A percentile compares a stretch with the other conserved stretches of the same genome.
Conservation (phyloP, 1,140 invertebrate genomes). For the Drosophila lowei region DNA sequence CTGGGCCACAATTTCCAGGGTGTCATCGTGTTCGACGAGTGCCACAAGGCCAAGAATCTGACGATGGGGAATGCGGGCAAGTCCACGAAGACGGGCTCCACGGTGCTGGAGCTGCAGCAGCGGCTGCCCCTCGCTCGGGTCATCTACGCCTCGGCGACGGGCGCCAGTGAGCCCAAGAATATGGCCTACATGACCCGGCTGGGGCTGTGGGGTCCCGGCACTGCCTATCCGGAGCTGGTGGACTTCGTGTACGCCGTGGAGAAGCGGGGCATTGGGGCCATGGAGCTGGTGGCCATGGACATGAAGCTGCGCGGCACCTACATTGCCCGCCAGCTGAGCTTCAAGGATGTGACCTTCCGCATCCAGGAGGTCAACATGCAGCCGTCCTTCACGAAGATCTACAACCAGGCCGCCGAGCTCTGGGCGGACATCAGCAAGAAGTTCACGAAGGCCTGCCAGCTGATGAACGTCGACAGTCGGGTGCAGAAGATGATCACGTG, state of each 20-base stretch:
- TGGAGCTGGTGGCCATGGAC: conserved; percentile 99
- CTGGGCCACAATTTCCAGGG: conserved; percentile 98
- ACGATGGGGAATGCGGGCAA: conserved; percentile 97
- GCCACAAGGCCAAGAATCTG: conserved; percentile 99
- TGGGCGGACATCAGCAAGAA: conserved; percentile 97
- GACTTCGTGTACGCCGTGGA: conserved; percentile 99
- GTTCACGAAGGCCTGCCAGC: conserved; percentile 96
- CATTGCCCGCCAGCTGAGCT: conserved; percentile 98
- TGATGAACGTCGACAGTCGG: conserved; percentile 95
- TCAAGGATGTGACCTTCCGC: conserved; percentile 96
- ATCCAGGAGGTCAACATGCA: conserved; percentile 97
- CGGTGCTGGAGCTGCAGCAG: conserved; percentile 97
- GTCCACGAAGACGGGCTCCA: conserved; percentile 93
- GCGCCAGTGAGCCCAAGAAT: conserved; percentile 98
- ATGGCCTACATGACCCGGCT: conserved; percentile 99
- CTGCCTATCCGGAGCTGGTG: conserved; percentile 95
- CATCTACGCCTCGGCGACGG: conserved; percentile 99
- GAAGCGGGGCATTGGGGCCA: conserved; percentile 98
- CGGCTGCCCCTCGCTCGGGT: conserved; percentile 96
- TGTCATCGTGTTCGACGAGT: conserved; percentile 98
- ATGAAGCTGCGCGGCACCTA: conserved; percentile 99
- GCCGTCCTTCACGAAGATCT: conserved; percentile 93
- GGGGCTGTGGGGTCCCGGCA: conserved; percentile 99
- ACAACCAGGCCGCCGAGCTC: conserved; percentile 96
- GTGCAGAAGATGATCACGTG: conserved; percentile 97